A percentile compares a stretch with the other conserved stretches of the same genome.
Conservation (phyloP, 2,113 vertebrate species). For the Urocitellus parryii region DNA sequence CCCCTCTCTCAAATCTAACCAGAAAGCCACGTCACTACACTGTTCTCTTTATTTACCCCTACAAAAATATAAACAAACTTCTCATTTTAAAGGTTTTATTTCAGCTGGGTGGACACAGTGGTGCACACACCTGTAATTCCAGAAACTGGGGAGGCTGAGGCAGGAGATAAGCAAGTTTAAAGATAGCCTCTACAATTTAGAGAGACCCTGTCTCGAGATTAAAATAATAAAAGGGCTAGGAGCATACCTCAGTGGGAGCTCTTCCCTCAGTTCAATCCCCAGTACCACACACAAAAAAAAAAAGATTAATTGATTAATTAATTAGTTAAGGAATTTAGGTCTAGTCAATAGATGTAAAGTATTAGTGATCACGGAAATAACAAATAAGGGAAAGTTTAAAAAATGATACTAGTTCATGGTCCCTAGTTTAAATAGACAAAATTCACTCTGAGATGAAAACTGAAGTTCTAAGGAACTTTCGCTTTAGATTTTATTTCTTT, state of each 20-base stretch:
- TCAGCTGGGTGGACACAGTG: no score
- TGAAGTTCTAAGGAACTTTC: constrained; percentile 13
- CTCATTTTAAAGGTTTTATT: background rate
- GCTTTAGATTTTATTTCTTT: constrained; percentile 37
- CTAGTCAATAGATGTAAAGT: background rate
- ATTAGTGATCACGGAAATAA: background rate
- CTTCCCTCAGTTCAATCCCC: no score
- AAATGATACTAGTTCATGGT: background rate
- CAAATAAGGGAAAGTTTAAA: constrained; percentile 17
- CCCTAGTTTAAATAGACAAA: background rate
- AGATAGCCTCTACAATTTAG: no score
- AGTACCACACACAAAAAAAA: no score
- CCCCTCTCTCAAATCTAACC: background rate
- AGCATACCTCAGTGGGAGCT: no score
- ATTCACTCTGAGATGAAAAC: background rate
- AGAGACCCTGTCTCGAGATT: no score
- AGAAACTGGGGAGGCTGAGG: no score
- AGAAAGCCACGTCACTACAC: background rate
- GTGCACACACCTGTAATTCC: background rate
- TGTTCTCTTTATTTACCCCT: background rate
- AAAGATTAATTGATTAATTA: no score
- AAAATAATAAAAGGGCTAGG: no score
- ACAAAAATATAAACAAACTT: background rate
- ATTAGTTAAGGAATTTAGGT: background rate
- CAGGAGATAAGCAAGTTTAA: no score